Base-by-base conservation (phyloP, 1,140 invertebrate species). In the Homarus americanus region DNA sequence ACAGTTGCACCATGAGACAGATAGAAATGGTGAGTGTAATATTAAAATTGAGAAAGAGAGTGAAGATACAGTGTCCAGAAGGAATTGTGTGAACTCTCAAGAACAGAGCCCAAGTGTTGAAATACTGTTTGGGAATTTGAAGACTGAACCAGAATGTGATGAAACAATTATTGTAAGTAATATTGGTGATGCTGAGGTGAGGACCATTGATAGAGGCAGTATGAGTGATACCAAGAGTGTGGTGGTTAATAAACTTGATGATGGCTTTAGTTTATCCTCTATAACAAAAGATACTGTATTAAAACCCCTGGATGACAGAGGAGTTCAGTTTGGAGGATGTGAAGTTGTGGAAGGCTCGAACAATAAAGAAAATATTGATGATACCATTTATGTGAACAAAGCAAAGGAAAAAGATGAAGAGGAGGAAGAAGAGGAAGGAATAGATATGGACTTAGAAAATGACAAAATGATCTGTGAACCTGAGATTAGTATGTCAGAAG, bases 1-100 rank as follows among this genome's bases (percentile, higher is more conserved):
- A 17, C 41, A 20, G 0, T 44, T 32, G 10, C 53, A 66, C 34
- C 49, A 49, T 40, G 69, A 85, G 15, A 73, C 34, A 1, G 24
- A n/a, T 12, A 85, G 44, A 49, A 63, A 38, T 80, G 24, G 63
- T 24, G 66, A 73, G 24, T 41, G 72, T 36, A 41, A 32, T 49
- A 87, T 66, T 2, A 87, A 87, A 69, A 32, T 72, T 40, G 63
- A 80, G 44, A 87, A 49, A 69, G 58, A 87, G 20, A 40, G 9
- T 69, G 82, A 87, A 41, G 76, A 69, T 2, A 63, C 38, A 63
- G 2, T 80, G 17, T 69, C 86, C 20, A 17, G 32, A 32, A 7
- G 72, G 5, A 34, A 4, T 36, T 80, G 5, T 20, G n/a, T 20
- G 20, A 34, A 44, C 15, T 38, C 75, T 79, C 75, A 80, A 79